Percentiles rank a stretch among this genome's conserved stretches.
These are phyloP conservation scores for Mylabris phalerata DNA, from an alignment of 1,140 invertebrate species.

Conservation along the genomic window DNA sequence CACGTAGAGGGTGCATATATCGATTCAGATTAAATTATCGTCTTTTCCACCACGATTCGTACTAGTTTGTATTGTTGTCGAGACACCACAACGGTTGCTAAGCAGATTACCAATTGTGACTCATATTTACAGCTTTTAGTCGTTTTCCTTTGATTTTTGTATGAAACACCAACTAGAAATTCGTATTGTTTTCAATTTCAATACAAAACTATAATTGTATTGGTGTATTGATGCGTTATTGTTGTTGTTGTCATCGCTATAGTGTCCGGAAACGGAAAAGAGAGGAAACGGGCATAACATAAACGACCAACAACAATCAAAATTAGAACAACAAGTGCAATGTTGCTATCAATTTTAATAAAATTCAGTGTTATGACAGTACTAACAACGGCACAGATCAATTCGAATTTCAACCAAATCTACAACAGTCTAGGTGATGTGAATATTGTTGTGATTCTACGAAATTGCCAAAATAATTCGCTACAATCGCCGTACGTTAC, in stretches of 20 bases:
- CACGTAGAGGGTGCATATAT: too few species aligned
- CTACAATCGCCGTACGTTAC: neutral
- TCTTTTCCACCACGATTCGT: neutral
- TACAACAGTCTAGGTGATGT: constrained; percentile 8
- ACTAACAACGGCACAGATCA: neutral
- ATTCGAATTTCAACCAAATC: neutral
- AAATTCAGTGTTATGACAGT: constrained; percentile 3
- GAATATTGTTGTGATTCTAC: constrained; percentile 17
- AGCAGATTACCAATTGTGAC: constrained; percentile 27
- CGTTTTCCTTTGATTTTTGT: too few species aligned
- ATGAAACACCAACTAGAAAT: too few species aligned
- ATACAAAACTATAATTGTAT: too few species aligned
- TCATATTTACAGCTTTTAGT: constrained; percentile 7
- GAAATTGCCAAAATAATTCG: constrained; percentile 9
- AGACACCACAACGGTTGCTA: constrained; percentile 15
- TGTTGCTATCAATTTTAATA: constrained; percentile 4
- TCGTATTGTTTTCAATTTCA: too few species aligned
- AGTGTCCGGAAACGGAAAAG: constrained; percentile 21
- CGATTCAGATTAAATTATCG: too few species aligned
- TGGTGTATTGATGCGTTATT: constrained; percentile 26
- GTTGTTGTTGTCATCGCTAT: too few species aligned
- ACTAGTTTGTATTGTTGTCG: constrained; percentile 31
- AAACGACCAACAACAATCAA: too few species aligned
- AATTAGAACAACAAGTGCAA: neutral
- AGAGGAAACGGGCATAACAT: too few species aligned